Conservation (phyloP, 2,113 vertebrate species). For the Notarius quadriscutis region DNA sequence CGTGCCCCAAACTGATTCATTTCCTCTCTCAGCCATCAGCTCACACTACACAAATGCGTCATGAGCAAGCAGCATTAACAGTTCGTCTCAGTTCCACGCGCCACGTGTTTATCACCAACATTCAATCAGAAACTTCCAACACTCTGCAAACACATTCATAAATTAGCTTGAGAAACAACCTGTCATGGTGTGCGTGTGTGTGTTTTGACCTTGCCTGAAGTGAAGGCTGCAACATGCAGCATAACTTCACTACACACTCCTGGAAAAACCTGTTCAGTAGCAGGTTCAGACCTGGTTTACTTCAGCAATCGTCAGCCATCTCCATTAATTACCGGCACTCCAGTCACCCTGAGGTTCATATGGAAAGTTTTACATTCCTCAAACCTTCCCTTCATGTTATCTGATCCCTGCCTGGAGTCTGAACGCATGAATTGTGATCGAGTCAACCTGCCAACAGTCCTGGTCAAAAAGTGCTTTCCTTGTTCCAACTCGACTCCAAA, state of each 20-base stretch:
- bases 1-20: background rate
- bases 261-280: conserved; percentile 37
- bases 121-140: background rate
- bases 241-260: background rate
- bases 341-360: background rate
- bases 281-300: background rate
- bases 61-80: background rate
- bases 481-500: background rate
- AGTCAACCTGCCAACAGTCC: no score
- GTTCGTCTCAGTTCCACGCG: no score
- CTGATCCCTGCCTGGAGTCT: background rate
- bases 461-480: no score
- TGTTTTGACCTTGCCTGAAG: conserved; percentile 2
- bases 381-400: background rate
- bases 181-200: background rate
- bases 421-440: background rate
- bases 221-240: background rate
- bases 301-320: background rate
- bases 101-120: background rate
- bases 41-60: background rate
- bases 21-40: background rate
- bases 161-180: background rate
- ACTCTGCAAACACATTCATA: background rate
- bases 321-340: background rate
- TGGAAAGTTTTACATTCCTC: background rate